Percentiles rank a stretch among this genome's conserved stretches.
These are phyloP conservation scores for Elaphurus davidianus DNA, from an alignment of 2,113 vertebrate genomes.

Conservation along the genomic window DNA sequence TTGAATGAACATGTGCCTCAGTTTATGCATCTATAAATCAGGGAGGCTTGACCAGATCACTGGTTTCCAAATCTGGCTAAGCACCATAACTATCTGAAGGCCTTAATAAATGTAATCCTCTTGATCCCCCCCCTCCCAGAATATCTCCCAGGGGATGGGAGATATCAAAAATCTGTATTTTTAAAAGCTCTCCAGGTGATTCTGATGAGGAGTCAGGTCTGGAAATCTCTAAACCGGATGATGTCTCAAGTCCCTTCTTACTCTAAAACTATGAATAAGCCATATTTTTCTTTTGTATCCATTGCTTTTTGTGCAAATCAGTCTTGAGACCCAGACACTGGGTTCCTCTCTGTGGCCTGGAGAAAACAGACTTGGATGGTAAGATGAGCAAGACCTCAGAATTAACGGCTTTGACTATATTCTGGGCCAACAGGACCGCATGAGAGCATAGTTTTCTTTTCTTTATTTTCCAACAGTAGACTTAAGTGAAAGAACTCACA, in stretches of 20 bases:
- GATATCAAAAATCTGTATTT: not conserved
- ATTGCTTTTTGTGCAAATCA: not conserved
- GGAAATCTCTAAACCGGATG: not conserved
- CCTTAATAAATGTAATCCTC: not conserved
- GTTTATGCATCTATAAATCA: not conserved
- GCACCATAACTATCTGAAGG: not conserved
- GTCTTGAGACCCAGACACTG: not conserved
- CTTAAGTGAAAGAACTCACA: conserved; percentile 41
- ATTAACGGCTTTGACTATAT: conserved; percentile 36
- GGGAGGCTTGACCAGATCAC: not conserved
- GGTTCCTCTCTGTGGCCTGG: not conserved
- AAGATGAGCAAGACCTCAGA: conserved; percentile 21
- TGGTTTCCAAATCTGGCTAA: not conserved
- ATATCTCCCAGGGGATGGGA: not conserved
- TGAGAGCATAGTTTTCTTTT: conserved; percentile 14
- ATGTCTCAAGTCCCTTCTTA: not conserved
- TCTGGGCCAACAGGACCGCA: conserved; percentile 44
- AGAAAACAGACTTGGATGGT: conserved; percentile 12
- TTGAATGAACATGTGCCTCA: not conserved
- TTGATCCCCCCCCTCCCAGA: not conserved
- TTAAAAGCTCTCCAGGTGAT: not conserved
- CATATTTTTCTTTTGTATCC: not conserved
- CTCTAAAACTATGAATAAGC: not conserved
- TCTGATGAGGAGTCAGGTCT: not conserved
- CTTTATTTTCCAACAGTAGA: conserved; percentile 54